These are phyloP conservation scores for Hyperoodon ampullatus DNA, from an alignment of 2,113 vertebrate species.

Conservation along the genomic window DNA sequence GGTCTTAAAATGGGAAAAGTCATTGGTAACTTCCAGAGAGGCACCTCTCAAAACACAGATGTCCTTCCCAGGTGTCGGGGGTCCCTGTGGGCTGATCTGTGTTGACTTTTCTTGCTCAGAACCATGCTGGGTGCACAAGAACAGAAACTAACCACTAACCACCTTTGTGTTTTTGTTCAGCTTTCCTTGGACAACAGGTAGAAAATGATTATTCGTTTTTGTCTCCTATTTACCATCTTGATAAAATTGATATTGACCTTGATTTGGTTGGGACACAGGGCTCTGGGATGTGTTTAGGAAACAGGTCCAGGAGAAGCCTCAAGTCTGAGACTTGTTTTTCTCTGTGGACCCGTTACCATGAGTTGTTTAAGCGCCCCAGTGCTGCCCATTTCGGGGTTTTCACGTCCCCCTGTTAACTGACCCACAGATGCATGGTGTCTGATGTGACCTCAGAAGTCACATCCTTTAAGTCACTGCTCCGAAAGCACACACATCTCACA, in stretches of 20 bases:
- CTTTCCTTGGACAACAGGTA: conserved; percentile 66
- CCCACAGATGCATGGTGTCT: not conserved
- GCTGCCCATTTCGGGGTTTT: fast-evolving
- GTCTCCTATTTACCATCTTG: not conserved
- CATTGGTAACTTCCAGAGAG: not conserved
- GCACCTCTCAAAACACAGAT: not conserved
- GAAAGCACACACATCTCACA: too few species aligned
- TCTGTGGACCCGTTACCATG: not conserved
- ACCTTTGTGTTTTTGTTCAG: conserved; percentile 44
- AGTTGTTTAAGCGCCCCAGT: not conserved
- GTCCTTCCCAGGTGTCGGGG: too few species aligned
- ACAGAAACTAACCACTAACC: conserved; percentile 24
- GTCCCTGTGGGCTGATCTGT: not conserved
- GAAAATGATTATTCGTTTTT: not conserved
- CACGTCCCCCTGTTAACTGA: not conserved
- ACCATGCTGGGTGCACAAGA: not conserved
- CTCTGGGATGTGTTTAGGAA: not conserved
- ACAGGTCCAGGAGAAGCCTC: fast-evolving
- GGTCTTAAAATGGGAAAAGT: not conserved
- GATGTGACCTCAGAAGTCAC: not conserved
- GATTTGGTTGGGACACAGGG: not conserved
- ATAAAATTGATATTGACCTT: not conserved
- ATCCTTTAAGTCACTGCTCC: fast-evolving
- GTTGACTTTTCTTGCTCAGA: not conserved
- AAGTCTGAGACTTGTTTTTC: not conserved